A percentile compares a stretch with the other conserved stretches of the same genome.
Conservation (phyloP, 64 coral and sea anemone species). For the Actinia tenebrosa region DNA sequence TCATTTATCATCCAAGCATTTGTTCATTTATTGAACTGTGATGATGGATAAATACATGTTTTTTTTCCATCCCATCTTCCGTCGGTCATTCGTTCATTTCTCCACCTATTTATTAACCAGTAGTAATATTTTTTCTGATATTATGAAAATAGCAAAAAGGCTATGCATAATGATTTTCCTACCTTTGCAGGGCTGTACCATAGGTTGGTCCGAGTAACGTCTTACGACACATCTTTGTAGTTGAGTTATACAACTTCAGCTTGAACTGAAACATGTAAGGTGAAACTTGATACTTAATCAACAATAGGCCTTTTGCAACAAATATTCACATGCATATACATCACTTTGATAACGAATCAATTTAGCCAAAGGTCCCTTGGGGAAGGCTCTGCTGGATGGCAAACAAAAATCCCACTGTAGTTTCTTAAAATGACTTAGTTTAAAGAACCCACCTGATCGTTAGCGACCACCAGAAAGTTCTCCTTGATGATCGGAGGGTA, state of each 20-base stretch:
- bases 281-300: no score
- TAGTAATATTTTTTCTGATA: neutral
- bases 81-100: neutral
- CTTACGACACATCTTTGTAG: conserved; percentile 95
- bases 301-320: no score
- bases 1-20: neutral
- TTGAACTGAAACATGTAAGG: conserved; percentile 51
- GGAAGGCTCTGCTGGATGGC: no score
- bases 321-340: no score
- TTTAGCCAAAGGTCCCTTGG: no score
- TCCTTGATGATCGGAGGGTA: conserved; percentile 98
- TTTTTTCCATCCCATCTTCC: no score
- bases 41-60: neutral
- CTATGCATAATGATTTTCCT: neutral
- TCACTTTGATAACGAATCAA: no score
- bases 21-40: neutral
- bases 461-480: conserved; percentile 83
- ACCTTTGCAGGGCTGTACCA: conserved; percentile 88
- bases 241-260: conserved; percentile 93
- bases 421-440: neutral
- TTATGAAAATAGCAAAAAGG: neutral
- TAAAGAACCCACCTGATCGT: conserved; percentile 62
- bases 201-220: conserved; percentile 94
- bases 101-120: neutral
- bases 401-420: no score